Evolutionary conservation across 2,888 invertebrate genomes (phyloP).

Genomic region (Diplolepis rosae): DNA sequence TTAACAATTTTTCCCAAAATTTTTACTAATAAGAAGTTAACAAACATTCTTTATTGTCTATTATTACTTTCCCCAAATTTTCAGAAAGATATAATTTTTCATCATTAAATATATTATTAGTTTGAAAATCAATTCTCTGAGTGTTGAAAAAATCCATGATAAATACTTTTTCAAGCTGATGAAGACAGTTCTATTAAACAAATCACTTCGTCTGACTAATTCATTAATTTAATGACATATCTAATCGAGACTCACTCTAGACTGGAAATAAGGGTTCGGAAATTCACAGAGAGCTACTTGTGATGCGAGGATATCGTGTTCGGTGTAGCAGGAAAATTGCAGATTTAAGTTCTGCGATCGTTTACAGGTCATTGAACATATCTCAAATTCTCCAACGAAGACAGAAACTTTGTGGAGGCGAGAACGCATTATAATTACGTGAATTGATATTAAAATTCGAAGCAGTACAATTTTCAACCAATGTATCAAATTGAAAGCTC

Average conservation of each 20-base stretch:
- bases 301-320: slow-evolving; percentile 10
- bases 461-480: background rate
- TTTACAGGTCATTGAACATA: slow-evolving; percentile 34
- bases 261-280: background rate
- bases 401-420: background rate
- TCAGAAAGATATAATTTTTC: no score
- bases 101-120: no score
- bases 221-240: background rate
- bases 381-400: slow-evolving; percentile 3
- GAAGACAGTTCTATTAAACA: background rate
- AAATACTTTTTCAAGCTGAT: background rate
- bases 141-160: no score
- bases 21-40: no score
- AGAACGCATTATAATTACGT: background rate
- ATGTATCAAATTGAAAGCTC: background rate
- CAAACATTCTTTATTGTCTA: no score
- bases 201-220: background rate
- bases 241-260: slow-evolving; percentile 9
- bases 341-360: slow-evolving; percentile 18
- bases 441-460: background rate
- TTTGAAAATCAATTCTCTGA: no score
- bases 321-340: slow-evolving; percentile 3
- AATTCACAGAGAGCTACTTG: slow-evolving; percentile 1
- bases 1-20: no score
- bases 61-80: no score